A percentile compares a stretch with the other conserved stretches of the same genome.
Conservation (phyloP, 2,888 invertebrate genomes). For the Oligia strigilis region DNA sequence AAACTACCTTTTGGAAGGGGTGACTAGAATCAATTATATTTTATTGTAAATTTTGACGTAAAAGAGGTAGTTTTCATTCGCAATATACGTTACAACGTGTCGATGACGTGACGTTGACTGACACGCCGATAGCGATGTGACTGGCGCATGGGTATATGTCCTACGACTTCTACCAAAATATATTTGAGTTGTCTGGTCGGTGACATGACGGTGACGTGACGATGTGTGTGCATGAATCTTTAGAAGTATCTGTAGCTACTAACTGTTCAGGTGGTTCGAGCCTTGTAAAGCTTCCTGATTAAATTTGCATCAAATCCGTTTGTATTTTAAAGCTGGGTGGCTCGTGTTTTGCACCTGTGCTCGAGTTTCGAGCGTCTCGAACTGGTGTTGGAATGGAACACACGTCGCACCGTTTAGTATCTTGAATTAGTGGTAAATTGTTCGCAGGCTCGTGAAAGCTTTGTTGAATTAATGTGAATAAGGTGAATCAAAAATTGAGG, state of each 20-base stretch:
- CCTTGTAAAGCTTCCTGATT: constrained; percentile 70
- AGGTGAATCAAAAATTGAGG: constrained; percentile 1
- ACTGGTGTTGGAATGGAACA: constrained; percentile 35
- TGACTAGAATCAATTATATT: too few species aligned
- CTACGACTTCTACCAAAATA: neutral
- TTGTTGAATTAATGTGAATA: constrained; percentile 20
- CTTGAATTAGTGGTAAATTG: constrained; percentile 29
- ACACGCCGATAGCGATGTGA: neutral
- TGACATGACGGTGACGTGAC: neutral
- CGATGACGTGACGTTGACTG: neutral
- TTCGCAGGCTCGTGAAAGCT: constrained; percentile 5
- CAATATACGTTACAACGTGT: neutral
- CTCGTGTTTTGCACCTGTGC: constrained; percentile 65
- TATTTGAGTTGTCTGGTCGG: neutral
- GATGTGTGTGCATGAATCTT: constrained; percentile 1
- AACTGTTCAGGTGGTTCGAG: constrained; percentile 47
- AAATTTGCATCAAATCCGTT: constrained; percentile 73
- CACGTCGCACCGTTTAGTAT: constrained; percentile 27
- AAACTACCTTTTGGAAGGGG: too few species aligned
- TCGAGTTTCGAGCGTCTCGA: constrained; percentile 38
- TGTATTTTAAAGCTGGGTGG: constrained; percentile 68
- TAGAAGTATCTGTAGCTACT: constrained; percentile 14
- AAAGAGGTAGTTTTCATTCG: neutral
- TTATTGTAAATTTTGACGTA: too few species aligned
- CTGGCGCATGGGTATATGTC: neutral